phyloP scores from a whole-genome alignment of 2,888 invertebrate species.

The Asteroscopus sphinx region DNA sequence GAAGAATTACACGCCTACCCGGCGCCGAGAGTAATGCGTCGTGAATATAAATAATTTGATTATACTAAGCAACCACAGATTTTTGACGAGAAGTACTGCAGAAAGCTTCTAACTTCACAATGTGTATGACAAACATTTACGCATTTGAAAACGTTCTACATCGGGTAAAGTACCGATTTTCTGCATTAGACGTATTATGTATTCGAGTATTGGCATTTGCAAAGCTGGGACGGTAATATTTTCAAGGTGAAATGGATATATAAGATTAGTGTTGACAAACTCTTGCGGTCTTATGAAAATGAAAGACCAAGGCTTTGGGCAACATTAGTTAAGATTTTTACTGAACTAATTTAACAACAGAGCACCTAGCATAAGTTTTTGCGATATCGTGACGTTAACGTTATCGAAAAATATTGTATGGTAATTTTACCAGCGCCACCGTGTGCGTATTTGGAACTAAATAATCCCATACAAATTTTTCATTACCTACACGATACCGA shows the following conservation, averaged over 20 bases:
- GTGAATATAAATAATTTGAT: conserved; percentile 73
- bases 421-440: too few relatives aligned
- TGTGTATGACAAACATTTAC: conserved; percentile 19
- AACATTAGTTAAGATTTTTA: too few relatives aligned
- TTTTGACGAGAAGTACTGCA: neutral
- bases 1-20: conserved; percentile 56
- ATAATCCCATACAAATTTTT: too few relatives aligned
- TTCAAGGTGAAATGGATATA: conserved; percentile 31
- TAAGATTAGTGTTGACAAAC: too few relatives aligned
- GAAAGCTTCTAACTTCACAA: neutral
- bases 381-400: too few relatives aligned
- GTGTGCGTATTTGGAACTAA: too few relatives aligned
- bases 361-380: too few relatives aligned
- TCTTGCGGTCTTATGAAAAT: too few relatives aligned
- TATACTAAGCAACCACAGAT: conserved; percentile 10
- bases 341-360: too few relatives aligned
- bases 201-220: conserved; percentile 3
- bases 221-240: conserved; percentile 8
- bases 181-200: conserved; percentile 9
- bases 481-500: too few relatives aligned
- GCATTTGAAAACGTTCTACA: conserved; percentile 24
- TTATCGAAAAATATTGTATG: too few relatives aligned
- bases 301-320: too few relatives aligned
- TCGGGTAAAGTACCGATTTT: conserved; percentile 28
- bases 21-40: conserved; percentile 47